Percentiles rank a stretch among this genome's conserved stretches.
Conservation (phyloP, 2,113 vertebrate species). For the Egretta garzetta region DNA sequence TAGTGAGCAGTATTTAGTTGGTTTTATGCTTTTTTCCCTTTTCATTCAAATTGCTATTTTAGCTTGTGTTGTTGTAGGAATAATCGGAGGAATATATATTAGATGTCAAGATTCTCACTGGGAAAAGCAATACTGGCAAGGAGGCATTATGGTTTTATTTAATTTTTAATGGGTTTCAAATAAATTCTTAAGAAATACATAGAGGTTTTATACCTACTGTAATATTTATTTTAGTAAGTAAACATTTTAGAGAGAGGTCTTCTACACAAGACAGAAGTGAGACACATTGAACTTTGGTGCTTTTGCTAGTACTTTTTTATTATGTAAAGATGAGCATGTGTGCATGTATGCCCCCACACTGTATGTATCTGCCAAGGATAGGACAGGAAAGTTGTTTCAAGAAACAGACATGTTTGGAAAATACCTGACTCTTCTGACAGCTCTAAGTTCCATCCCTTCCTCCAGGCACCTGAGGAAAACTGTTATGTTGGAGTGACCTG, state of each 20-base stretch:
- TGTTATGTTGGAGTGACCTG: not conserved
- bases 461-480: not conserved
- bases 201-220: not conserved
- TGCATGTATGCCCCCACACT: not conserved
- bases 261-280: not conserved
- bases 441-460: not conserved
- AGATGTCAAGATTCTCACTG: not conserved
- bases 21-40: not conserved
- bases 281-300: not conserved
- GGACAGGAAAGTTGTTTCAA: not conserved
- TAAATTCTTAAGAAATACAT: not conserved
- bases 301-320: not conserved
- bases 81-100: not conserved
- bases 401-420: not conserved
- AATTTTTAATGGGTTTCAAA: not conserved
- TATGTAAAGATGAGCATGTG: not conserved
- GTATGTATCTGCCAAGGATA: not conserved
- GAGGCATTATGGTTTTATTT: not conserved
- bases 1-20: not conserved
- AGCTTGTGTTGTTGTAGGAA: not conserved
- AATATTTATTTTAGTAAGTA: not conserved
- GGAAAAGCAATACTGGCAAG: not conserved
- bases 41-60: constrained; percentile 26
- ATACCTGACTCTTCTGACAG: not conserved
- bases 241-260: not conserved